Conservation (phyloP, 2,888 invertebrate genomes). For the Pammene fasciana region DNA sequence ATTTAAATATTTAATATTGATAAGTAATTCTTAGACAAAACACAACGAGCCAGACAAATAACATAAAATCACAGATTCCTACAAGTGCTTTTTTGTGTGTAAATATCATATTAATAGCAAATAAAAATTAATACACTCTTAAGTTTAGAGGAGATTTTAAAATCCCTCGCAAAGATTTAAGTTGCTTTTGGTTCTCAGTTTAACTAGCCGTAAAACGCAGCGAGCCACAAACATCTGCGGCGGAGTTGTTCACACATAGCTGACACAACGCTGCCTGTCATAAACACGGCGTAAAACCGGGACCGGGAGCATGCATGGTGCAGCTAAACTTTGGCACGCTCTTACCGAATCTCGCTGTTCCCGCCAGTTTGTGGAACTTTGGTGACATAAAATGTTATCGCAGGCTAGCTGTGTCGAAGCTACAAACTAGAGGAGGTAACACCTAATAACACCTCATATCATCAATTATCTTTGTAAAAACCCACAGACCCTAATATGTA, state of each 20-base stretch:
- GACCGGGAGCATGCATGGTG: slow-evolving; percentile 18
- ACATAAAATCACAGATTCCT: too few species aligned
- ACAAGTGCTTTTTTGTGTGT: too few species aligned
- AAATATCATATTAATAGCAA: too few species aligned
- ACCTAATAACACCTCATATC: too few species aligned
- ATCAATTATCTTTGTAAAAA: too few species aligned
- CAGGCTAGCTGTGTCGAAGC: background rate
- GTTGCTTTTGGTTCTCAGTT: slow-evolving; percentile 12
- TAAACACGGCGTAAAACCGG: slow-evolving; percentile 21
- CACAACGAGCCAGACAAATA: background rate
- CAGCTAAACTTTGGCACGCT: slow-evolving; percentile 19
- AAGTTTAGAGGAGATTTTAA: background rate
- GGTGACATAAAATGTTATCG: slow-evolving; percentile 13
- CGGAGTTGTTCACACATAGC: slow-evolving; percentile 27
- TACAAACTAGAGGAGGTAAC: background rate
- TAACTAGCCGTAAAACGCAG: slow-evolving; percentile 15
- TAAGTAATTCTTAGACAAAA: background rate
- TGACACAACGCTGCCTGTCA: slow-evolving; percentile 28
- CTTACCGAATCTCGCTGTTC: slow-evolving; percentile 10
- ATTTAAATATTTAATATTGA: too few species aligned
- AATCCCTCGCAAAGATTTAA: background rate
- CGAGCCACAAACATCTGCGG: slow-evolving; percentile 19
- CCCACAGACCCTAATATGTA: too few species aligned
- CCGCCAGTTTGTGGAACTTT: slow-evolving; percentile 6
- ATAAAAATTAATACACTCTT: background rate